A percentile compares a stretch with the other conserved stretches of the same genome.
phyloP scores from a whole-genome alignment of 2,797 vertebrate genomes.

The Halcyon chelicuti region DNA sequence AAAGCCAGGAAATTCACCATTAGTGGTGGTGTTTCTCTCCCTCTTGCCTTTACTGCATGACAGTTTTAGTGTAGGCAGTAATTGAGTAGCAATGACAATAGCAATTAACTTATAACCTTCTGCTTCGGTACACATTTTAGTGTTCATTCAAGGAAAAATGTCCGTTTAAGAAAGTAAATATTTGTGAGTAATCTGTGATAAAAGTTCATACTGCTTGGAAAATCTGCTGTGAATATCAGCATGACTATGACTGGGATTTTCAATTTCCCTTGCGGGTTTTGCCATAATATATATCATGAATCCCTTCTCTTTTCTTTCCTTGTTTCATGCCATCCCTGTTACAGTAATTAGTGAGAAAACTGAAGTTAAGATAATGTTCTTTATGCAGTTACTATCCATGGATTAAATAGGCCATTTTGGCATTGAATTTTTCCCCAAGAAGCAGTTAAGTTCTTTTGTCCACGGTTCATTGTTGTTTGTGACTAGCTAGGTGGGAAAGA shows the following conservation, averaged over 20 bases:
- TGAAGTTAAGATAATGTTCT: not conserved
- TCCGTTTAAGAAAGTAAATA: slow-evolving; percentile 7
- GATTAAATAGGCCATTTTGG: not conserved
- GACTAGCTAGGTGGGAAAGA: slow-evolving; percentile 4
- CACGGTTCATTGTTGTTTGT: not conserved
- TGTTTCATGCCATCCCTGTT: not conserved
- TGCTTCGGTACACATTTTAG: not conserved
- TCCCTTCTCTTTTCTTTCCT: not conserved
- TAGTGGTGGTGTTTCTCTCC: not conserved
- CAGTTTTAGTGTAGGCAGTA: slow-evolving; percentile 23
- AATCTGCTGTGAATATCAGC: not conserved
- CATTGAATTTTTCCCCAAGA: not conserved
- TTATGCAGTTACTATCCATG: not conserved
- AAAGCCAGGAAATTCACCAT: not conserved
- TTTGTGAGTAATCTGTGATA: not conserved
- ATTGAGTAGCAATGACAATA: not conserved
- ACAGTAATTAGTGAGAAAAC: not conserved
- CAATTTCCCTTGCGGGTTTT: not conserved
- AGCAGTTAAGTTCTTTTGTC: not conserved
- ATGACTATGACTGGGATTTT: not conserved
- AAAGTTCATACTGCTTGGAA: not conserved
- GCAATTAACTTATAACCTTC: slow-evolving; percentile 6
- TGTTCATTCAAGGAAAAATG: not conserved
- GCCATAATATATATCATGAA: not conserved
- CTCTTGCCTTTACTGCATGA: not conserved